Conservation (phyloP, 2,797 vertebrate genomes). For the Remorina albescens region DNA sequence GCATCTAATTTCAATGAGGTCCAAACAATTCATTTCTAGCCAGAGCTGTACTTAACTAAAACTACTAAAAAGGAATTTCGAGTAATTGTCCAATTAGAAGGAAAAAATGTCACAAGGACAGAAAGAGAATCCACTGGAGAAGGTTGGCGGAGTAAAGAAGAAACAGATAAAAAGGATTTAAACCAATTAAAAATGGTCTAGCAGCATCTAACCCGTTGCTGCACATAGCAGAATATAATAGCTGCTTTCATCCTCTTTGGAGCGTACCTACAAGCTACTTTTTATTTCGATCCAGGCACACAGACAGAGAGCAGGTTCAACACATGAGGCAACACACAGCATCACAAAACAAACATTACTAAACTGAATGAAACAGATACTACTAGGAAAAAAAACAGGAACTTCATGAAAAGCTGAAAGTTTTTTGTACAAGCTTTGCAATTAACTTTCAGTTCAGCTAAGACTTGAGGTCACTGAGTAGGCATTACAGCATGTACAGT, state of each 20-base stretch:
- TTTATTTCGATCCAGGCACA: conserved; percentile 51
- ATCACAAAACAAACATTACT: conserved; percentile 33
- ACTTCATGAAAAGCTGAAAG: conserved; percentile 12
- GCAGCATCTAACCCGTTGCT: conserved; percentile 45
- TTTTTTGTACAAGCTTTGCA: conserved; percentile 9
- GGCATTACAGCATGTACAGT: conserved; percentile 10
- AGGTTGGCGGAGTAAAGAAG: conserved; percentile 34
- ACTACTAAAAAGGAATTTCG: conserved; percentile 59
- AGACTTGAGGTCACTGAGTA: not conserved
- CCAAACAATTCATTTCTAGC: conserved; percentile 64
- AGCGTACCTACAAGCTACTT: conserved; percentile 47
- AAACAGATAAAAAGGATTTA: conserved; percentile 76
- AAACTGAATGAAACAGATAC: conserved; percentile 2
- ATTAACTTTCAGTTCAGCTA: conserved; percentile 29
- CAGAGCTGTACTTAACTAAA: conserved; percentile 57
- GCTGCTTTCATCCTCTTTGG: conserved; percentile 62
- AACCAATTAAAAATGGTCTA: conserved; percentile 79
- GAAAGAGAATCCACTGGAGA: conserved; percentile 39
- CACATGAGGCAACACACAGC: conserved; percentile 7
- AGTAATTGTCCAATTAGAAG: conserved; percentile 80
- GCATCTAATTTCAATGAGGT: conserved; percentile 66
- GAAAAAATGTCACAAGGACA: conserved; percentile 66
- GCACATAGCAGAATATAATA: conserved; percentile 51
- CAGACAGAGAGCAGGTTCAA: conserved; percentile 35
- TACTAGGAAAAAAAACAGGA: not conserved